Conservation (phyloP, 2,113 vertebrate species). For the Naja naja region DNA sequence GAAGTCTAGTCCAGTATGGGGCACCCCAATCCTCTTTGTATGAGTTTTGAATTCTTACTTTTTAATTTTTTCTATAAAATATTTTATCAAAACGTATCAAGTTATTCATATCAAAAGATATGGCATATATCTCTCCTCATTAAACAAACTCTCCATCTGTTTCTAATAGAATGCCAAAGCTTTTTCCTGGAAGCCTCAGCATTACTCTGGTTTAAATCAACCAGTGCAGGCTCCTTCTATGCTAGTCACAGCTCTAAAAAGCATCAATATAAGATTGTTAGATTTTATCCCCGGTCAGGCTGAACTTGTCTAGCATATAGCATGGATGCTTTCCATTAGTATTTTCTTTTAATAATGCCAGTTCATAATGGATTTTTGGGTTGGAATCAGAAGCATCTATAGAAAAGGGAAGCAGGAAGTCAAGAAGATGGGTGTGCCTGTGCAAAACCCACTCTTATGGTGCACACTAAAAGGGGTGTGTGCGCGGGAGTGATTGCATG, state of each 20-base stretch:
- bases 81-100: not conserved
- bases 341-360: not conserved
- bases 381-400: not conserved
- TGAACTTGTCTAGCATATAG: not conserved
- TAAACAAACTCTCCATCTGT: not conserved
- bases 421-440: not conserved
- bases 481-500: not conserved
- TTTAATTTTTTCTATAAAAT: not conserved
- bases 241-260: not conserved
- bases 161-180: not conserved
- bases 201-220: not conserved
- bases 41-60: not conserved
- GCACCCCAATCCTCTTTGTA: not conserved
- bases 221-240: not conserved
- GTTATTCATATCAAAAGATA: not conserved
- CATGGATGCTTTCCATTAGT: not conserved
- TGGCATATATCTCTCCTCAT: not conserved
- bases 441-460: not conserved
- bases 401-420: not conserved
- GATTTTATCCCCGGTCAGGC: not conserved
- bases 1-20: not conserved
- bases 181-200: not conserved
- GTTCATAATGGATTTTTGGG: not conserved
- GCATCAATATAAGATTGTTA: not conserved
- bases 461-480: not conserved